Evolutionary conservation across 23 tunicate genomes (phyloP).

Genomic region (Styela plicata): DNA sequence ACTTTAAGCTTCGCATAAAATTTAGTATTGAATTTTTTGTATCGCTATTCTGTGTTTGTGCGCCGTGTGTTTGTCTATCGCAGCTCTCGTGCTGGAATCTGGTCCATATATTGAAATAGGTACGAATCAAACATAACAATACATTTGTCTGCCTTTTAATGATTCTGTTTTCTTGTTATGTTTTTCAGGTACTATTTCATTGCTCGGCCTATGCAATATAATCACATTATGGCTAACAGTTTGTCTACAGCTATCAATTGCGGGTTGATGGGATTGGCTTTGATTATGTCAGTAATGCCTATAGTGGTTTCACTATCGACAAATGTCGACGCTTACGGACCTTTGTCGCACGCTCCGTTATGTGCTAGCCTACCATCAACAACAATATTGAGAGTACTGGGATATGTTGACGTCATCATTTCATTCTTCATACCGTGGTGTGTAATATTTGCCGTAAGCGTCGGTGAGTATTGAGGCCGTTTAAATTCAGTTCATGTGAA

Average conservation of each 20-base stretch:
- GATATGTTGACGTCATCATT: neutral
- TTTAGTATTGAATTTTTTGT: too few relatives aligned
- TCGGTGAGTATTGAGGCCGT: constrained; percentile 4
- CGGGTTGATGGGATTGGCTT: neutral
- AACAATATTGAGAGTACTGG: neutral
- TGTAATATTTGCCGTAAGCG: neutral
- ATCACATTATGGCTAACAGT: neutral
- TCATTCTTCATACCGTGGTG: constrained; percentile 16
- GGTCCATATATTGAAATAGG: too few relatives aligned
- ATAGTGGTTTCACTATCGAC: neutral
- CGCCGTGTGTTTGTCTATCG: too few relatives aligned
- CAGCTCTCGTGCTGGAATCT: too few relatives aligned
- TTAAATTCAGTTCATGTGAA: too few relatives aligned
- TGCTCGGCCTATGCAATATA: constrained; percentile 15
- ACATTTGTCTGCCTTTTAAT: neutral
- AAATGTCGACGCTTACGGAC: neutral
- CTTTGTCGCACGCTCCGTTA: constrained; percentile 19
- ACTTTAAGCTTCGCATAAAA: too few relatives aligned
- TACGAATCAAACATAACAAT: too few relatives aligned
- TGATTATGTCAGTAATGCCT: constrained; percentile 1
- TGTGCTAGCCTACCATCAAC: constrained; percentile 5
- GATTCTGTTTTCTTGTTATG: neutral
- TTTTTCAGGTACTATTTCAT: neutral
- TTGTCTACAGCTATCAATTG: neutral
- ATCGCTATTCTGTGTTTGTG: too few relatives aligned